Base-by-base conservation (phyloP, 2,113 vertebrate species). In the Ctenomys sociabilis region DNA sequence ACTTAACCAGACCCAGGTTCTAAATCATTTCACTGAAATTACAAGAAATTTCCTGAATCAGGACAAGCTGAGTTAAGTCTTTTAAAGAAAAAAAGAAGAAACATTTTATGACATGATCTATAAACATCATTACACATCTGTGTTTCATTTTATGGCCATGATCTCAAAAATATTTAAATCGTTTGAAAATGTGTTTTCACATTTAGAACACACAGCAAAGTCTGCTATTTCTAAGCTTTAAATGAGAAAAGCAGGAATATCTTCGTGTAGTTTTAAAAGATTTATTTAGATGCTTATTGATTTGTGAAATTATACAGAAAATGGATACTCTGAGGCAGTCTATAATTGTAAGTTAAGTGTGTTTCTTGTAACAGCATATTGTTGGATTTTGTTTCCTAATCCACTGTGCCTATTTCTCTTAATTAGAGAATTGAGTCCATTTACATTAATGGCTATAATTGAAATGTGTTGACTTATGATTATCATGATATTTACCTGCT, bases 51-150 rank as follows among this genome's bases (percentile, higher is more conserved):
- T 40, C 11, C 92, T 57, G 12, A 85, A 3, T 43, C 10, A 82
- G 90, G 32, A 10, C 61, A 91, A 95, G 78, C 4, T 24, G n/a
- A 13, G 1, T 49, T 72, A 7, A 59, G 45, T 43, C 7, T 88
- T 93, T 95, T 91, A 83, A 95, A 72, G 43, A 83, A 83, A 95
- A 72, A 52, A 83, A n/a, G 22, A 86, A 83, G 32, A 89, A 11
- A 40, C 3, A 0, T 73, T 92, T 57, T 45, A 95, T 52, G 22
- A 94, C 43, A 88, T 81, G 7, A 70, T 81, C 80, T 92, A 66
- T 72, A 57, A 93, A 78, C 89, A 85, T 30, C 90, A 73, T 63
- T 72, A 10, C 22, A 82, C 12, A 86, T 61, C 14, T 96, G 77
- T 26, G 49, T 75, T 97, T 90, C 43, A 86, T 61, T 68, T 93